Evolutionary conservation across 1,140 invertebrate species (phyloP).

Genomic region (Littorina saxatilis): DNA sequence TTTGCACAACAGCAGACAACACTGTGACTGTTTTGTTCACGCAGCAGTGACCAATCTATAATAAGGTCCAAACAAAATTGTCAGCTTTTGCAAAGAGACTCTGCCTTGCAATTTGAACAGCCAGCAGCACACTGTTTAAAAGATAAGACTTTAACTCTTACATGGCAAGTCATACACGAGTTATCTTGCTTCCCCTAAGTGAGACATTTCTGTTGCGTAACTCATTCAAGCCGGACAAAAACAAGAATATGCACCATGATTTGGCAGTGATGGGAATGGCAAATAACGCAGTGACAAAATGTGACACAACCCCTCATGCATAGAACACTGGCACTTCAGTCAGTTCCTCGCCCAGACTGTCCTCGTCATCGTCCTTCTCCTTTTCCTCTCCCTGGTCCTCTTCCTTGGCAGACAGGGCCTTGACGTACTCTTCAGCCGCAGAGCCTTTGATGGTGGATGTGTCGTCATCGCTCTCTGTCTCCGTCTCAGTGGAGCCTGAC

Average conservation of each 20-base stretch:
- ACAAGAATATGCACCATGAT: background rate
- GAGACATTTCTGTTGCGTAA: background rate
- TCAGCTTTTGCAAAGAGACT: no score
- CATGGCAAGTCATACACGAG: no score
- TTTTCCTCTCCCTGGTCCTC: slow-evolving; percentile 39
- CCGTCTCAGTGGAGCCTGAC: background rate
- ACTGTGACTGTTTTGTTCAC: no score
- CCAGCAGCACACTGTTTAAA: no score
- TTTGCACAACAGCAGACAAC: no score
- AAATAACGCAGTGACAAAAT: no score
- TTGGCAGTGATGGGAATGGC: no score
- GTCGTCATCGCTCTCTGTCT: slow-evolving; percentile 35
- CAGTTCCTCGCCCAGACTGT: slow-evolving; percentile 44
- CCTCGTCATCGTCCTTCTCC: slow-evolving; percentile 37
- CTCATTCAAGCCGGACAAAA: background rate
- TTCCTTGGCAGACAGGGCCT: slow-evolving; percentile 37
- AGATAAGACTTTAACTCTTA: no score
- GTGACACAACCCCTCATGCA: background rate
- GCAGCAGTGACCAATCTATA: no score
- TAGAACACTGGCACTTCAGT: slow-evolving; percentile 45
- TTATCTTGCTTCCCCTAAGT: no score
- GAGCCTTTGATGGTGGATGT: slow-evolving; percentile 23
- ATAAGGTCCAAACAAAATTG: no score
- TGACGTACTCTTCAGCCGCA: slow-evolving; percentile 19
- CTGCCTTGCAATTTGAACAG: no score